A percentile compares a stretch with the other conserved stretches of the same genome.
Evolutionary conservation across 2,113 vertebrate genomes (phyloP).

Genomic region (Pelodiscus sinensis): DNA sequence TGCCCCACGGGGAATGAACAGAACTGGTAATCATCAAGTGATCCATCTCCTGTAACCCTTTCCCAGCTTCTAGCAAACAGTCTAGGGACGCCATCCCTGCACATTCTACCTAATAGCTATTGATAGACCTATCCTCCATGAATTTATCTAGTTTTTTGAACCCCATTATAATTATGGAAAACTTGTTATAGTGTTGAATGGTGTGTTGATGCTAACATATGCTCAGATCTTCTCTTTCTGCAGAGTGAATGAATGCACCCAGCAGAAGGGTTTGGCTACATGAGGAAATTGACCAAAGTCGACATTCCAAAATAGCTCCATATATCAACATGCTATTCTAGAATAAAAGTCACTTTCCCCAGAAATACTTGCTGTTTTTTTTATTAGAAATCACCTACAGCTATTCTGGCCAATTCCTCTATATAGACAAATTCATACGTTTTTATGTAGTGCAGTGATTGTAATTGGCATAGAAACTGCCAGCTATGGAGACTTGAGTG

Average conservation of each 20-base stretch:
- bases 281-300: neutral
- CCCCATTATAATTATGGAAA: too few relatives aligned
- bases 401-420: neutral
- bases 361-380: neutral
- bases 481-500: neutral
- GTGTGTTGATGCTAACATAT: too few relatives aligned
- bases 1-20: too few relatives aligned
- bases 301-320: neutral
- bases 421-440: neutral
- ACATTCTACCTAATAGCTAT: too few relatives aligned
- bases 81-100: too few relatives aligned
- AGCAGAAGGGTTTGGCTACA: neutral
- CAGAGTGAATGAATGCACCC: neutral
- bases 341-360: neutral
- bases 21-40: too few relatives aligned
- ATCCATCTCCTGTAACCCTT: too few relatives aligned
- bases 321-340: neutral
- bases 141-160: too few relatives aligned
- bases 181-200: too few relatives aligned
- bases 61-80: too few relatives aligned
- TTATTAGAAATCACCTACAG: neutral
- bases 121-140: too few relatives aligned
- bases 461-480: neutral
- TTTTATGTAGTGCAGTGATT: neutral
- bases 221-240: neutral